These are phyloP conservation scores for Lagria hirta DNA, from an alignment of 2,888 invertebrate genomes.

Conservation along the genomic window DNA sequence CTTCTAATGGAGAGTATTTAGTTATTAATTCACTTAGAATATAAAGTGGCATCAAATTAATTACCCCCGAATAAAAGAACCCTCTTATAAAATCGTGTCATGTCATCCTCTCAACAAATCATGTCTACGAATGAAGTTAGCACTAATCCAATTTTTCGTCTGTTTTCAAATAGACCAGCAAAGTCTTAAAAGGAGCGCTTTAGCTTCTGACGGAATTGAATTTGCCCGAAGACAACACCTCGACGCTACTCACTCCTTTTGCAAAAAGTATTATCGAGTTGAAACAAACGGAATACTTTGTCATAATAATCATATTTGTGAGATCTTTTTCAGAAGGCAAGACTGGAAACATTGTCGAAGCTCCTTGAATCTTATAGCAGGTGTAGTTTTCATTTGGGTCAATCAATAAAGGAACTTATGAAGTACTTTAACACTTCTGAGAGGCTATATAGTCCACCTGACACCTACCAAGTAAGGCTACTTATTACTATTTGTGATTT, in stretches of 20 bases:
- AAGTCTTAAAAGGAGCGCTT: constrained; percentile 24
- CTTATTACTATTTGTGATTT: no score
- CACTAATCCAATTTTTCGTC: constrained; percentile 11
- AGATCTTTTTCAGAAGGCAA: constrained; percentile 3
- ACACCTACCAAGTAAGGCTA: constrained; percentile 33
- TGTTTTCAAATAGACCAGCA: constrained; percentile 18
- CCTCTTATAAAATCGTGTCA: not conserved
- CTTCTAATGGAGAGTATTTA: no score
- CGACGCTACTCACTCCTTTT: constrained; percentile 8
- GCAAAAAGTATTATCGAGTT: constrained; percentile 15
- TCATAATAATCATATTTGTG: constrained; percentile 19
- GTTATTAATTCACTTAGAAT: constrained; percentile 16
- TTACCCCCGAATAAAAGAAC: constrained; percentile 5
- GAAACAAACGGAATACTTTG: constrained; percentile 16
- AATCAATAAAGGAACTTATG: constrained; percentile 25
- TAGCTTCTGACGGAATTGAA: constrained; percentile 25
- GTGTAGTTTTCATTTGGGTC: constrained; percentile 32
- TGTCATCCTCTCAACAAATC: constrained; percentile 10
- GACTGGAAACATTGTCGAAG: constrained; percentile 20
- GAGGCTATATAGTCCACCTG: constrained; percentile 34
- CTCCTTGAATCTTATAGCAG: constrained; percentile 29
- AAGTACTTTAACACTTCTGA: constrained; percentile 32
- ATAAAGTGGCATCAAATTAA: constrained; percentile 11
- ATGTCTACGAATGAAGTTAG: constrained; percentile 15
- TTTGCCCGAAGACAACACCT: constrained; percentile 18